Conservation (phyloP, 2,888 invertebrate genomes). For the Crioceris asparagi region DNA sequence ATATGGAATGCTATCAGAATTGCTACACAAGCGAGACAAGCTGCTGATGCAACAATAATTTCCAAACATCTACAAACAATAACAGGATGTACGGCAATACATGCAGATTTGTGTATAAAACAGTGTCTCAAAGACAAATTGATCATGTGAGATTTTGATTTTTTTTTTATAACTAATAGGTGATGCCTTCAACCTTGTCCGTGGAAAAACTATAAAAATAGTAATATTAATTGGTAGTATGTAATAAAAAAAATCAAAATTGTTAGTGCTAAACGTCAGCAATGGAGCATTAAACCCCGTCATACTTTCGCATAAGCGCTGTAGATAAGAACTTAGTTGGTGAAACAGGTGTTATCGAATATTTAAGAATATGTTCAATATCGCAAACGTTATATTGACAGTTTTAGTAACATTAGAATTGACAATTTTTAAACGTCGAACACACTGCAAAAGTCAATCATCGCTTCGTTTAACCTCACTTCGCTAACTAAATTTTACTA, state of each 20-base stretch:
- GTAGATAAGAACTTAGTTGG: too few relatives aligned
- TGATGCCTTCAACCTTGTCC: not conserved
- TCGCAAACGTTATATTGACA: too few relatives aligned
- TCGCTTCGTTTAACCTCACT: too few relatives aligned
- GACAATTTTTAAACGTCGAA: too few relatives aligned
- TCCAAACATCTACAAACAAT: conserved; percentile 30
- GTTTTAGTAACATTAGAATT: too few relatives aligned
- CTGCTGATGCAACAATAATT: conserved; percentile 28
- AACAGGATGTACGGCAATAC: conserved; percentile 24
- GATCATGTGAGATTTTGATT: conserved; percentile 27
- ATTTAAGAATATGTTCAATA: too few relatives aligned
- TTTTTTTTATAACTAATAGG: not conserved
- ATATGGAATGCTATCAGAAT: conserved; percentile 36
- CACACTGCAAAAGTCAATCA: too few relatives aligned
- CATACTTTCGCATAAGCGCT: too few relatives aligned
- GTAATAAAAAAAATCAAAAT: not conserved
- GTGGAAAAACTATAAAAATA: not conserved
- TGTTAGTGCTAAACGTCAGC: not conserved
- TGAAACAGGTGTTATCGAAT: too few relatives aligned
- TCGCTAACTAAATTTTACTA: too few relatives aligned
- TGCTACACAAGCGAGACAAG: conserved; percentile 25
- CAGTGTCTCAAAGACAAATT: conserved; percentile 32
- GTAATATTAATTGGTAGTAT: not conserved
- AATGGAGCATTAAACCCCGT: too few relatives aligned
- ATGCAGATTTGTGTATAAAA: conserved; percentile 31